Evolutionary conservation across 2,797 vertebrate genomes (phyloP).

Genomic region (Sparus aurata): DNA sequence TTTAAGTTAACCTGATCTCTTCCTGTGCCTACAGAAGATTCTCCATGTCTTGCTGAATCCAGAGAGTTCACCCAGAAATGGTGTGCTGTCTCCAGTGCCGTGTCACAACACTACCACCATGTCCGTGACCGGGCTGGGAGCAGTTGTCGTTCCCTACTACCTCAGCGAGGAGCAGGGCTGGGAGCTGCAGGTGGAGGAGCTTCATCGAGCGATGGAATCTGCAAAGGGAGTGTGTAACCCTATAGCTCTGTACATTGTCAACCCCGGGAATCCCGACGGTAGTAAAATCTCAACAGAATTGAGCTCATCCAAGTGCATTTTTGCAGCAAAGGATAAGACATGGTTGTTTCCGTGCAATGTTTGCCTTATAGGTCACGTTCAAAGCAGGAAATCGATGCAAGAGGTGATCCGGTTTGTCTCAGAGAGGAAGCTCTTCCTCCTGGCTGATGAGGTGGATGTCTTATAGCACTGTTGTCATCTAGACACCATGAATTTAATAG

Average conservation of each 20-base stretch:
- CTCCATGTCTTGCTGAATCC: slow-evolving; percentile 72
- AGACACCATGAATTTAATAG: background rate
- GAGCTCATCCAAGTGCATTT: background rate
- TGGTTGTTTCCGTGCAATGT: slow-evolving; percentile 18
- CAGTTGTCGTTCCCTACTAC: slow-evolving; percentile 75
- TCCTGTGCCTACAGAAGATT: slow-evolving; percentile 68
- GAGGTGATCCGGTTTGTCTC: slow-evolving; percentile 91
- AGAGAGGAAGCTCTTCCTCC: slow-evolving; percentile 89
- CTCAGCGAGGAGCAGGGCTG: slow-evolving; percentile 84
- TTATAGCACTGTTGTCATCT: background rate
- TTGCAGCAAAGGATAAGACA: background rate
- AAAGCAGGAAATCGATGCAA: slow-evolving; percentile 88
- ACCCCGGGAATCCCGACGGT: slow-evolving; percentile 88
- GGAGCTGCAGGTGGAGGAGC: slow-evolving; percentile 77
- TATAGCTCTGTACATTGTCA: slow-evolving; percentile 82
- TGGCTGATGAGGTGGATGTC: slow-evolving; percentile 90
- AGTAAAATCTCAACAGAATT: background rate
- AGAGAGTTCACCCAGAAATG: slow-evolving; percentile 59
- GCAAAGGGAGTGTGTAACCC: slow-evolving; percentile 77
- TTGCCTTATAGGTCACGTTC: slow-evolving; percentile 86
- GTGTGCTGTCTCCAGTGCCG: slow-evolving; percentile 81
- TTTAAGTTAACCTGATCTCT: background rate
- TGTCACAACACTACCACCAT: slow-evolving; percentile 11
- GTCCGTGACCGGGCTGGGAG: slow-evolving; percentile 62
- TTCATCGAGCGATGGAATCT: slow-evolving; percentile 70